A percentile compares a stretch with the other conserved stretches of the same genome.
These are phyloP conservation scores for Casuarius casuarius DNA, from an alignment of 2,113 vertebrate species.

Conservation along the genomic window DNA sequence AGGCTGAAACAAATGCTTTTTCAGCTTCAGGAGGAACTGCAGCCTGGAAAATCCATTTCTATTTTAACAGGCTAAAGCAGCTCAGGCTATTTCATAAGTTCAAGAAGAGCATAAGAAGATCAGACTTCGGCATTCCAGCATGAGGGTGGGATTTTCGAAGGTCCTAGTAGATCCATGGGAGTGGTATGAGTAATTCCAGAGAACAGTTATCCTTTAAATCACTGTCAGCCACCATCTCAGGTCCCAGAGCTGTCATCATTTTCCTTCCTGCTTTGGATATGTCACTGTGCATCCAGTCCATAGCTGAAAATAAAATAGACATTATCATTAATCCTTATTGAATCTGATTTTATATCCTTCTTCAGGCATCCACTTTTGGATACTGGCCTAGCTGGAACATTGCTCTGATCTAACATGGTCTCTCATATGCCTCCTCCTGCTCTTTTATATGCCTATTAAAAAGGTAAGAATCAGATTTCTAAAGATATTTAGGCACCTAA, in stretches of 20 bases:
- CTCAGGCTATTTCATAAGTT: background rate
- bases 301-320: background rate
- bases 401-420: background rate
- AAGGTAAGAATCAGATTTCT: background rate
- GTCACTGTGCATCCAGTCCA: rapidly evolving
- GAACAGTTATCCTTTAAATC: background rate
- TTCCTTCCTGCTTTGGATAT: background rate
- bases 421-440: too few species aligned
- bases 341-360: background rate
- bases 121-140: background rate
- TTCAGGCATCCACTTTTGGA: background rate
- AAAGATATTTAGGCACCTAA: background rate
- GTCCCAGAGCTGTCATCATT: background rate
- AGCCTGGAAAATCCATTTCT: background rate
- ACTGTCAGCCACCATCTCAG: background rate
- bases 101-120: background rate
- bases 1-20: background rate
- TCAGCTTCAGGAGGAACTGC: background rate
- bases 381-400: background rate
- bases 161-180: background rate
- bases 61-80: background rate
- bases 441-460: background rate
- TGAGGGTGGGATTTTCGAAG: background rate
- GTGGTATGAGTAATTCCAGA: background rate
- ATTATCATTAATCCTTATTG: background rate